Base-by-base conservation (phyloP, 2,888 invertebrate species). In the Acrobasis repandana region DNA sequence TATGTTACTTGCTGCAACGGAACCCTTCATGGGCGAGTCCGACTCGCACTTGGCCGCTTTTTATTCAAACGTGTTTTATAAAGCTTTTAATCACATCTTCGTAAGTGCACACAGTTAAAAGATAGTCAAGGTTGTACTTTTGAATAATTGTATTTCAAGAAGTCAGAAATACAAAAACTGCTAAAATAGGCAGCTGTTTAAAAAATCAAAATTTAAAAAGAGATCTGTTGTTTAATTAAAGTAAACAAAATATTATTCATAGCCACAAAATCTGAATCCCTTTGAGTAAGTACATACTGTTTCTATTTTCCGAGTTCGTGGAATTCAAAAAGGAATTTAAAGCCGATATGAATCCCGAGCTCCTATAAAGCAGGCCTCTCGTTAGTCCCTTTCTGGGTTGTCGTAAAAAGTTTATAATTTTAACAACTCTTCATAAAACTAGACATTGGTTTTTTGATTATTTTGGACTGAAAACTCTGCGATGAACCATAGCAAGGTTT, bases 391-490 rank as follows among this genome's bases (percentile, higher is more conserved):
- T 52, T 34, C 10, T 11, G 6, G 15, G 16, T 9, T 36, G 36
- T 15, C 36, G 52, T 52, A 52, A 52, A 43, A 52, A 52, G 16
- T 16, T 52, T 34, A 36, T 16, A 52, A 52, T 36, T 52, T 52
- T 51, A 36, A 36, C 16, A 36, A 36, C 52, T 52, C 52, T 52
- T 52, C 16, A 52, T 36, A 36, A 52, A 36, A 52, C 52, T 36
- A 16, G 52, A 36, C 36, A 52, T 52, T 52, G 11, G 52, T 16
- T 34, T 52, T 15, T n/a, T 10, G 11, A 52, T 15, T 16, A 36
- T 36, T 52, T 52, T 15, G 9, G 16, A 1, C 34, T 36, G 36
- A 36, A 16, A 36, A 9, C 11, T 36, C 36, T 36, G 36, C 16
- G 15, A 34, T 52, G 34, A 34, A 34, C 15, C 33, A n/a, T n/a